Evolutionary conservation across 2,888 invertebrate species (phyloP), one percentile per base, ranked within the genome.

Genomic region (Morpho deidamia): DNA sequence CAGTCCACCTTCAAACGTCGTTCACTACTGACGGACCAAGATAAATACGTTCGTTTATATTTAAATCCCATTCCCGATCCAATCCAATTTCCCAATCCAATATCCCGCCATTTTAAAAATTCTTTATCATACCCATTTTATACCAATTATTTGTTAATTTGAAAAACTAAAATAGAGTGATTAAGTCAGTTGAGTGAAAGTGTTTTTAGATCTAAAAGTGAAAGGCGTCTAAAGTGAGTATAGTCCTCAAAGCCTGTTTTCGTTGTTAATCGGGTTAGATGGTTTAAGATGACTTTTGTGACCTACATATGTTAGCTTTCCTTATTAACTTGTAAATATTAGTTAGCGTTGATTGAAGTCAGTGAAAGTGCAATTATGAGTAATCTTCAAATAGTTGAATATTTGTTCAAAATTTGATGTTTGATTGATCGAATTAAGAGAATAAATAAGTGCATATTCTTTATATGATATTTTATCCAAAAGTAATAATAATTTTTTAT

Each of bases 171-270:
- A 32, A 49, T 55, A 42, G 32, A 39, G 48, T 54, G 44, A 52
- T 59, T 54, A 54, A 51, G 55, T 60, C 58, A 57, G 52, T 72
- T 63, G 55, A 82, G 87, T 84, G 87, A 86, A 87, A 87, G 87
- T 86, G 81, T 67, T 76, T 68, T 63, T 71, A 71, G 71, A 68
- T 74, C 66, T 76, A 81, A 80, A 81, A 87, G 87, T 87, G 87
- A 87, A 87, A 87, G 87, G 82, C 63, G 66, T 65, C 59, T 63
- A 56, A 64, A 65, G 79, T 82, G 68, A 77, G 81, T 77, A 65
- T 58, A 60, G 57, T 74, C 72, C 70, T 70, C 59, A 55, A 56
- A 74, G 76, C 73, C 66, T 70, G 76, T 74, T 71, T 70, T 69
- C 65, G 65, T 63, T 55, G 41, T 60, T 70, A 72, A 75, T 74